Percentiles rank a stretch among this genome's conserved stretches.
Conservation (phyloP, 2,888 invertebrate species). For the Notodonta dromedarius region DNA sequence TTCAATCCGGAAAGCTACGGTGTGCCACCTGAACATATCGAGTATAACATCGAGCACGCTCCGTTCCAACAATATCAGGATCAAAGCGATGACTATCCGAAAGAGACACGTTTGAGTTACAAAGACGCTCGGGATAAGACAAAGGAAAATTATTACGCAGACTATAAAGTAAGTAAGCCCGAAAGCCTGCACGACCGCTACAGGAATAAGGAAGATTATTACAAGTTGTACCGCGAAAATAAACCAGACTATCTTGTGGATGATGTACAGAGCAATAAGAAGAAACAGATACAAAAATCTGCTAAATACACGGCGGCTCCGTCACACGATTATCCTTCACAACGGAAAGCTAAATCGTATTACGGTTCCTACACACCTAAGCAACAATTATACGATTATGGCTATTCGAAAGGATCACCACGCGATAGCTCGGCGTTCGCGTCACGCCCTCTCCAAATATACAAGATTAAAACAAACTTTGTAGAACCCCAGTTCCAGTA, state of each 20-base stretch:
- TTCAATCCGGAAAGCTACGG: constrained; percentile 69
- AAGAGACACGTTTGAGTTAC: constrained; percentile 61
- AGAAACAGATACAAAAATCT: constrained; percentile 51
- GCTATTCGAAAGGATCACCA: constrained; percentile 59
- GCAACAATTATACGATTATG: constrained; percentile 59
- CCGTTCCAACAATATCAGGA: constrained; percentile 70
- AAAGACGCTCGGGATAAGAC: constrained; percentile 68
- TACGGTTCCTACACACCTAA: constrained; percentile 59
- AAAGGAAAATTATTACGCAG: constrained; percentile 68
- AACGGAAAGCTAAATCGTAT: constrained; percentile 54
- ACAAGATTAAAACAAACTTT: constrained; percentile 64
- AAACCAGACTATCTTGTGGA: constrained; percentile 58
- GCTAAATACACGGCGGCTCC: constrained; percentile 61
- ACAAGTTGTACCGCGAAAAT: constrained; percentile 65
- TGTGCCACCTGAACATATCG: constrained; percentile 47
- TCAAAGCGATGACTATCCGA: constrained; percentile 66
- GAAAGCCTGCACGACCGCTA: constrained; percentile 61
- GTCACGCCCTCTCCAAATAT: constrained; percentile 59
- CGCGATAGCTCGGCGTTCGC: constrained; percentile 64
- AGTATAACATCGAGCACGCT: constrained; percentile 58
- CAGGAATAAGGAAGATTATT: constrained; percentile 68
- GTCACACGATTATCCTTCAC: constrained; percentile 45
- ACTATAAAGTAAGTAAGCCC: constrained; percentile 68
- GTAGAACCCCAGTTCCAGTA: constrained; percentile 80
- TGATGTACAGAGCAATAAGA: constrained; percentile 45